phyloP scores from a whole-genome alignment of 2,797 vertebrate genomes.

The Falco novaeseelandiae region DNA sequence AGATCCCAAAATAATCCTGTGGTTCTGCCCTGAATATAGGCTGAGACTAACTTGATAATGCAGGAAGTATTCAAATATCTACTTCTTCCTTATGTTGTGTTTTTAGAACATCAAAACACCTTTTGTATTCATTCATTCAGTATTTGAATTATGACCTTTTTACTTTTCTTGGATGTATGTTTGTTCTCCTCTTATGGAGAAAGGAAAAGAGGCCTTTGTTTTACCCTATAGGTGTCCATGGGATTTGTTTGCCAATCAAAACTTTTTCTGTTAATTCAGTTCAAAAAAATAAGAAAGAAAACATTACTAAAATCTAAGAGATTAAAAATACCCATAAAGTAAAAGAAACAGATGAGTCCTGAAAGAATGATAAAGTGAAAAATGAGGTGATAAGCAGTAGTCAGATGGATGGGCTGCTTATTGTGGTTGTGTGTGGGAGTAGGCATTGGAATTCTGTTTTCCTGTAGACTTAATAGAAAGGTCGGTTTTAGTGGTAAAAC shows the following conservation, averaged over 20 bases:
- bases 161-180: neutral
- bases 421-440: neutral
- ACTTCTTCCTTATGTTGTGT: neutral
- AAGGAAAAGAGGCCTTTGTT: neutral
- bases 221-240: neutral
- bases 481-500: neutral
- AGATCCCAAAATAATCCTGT: neutral
- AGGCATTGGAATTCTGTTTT: neutral
- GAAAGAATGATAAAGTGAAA: neutral
- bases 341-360: neutral
- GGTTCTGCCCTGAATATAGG: neutral
- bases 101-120: rapidly evolving
- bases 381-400: neutral
- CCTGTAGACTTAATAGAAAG: neutral
- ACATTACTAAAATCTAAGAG: neutral
- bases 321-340: neutral
- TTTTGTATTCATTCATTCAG: neutral
- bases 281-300: neutral
- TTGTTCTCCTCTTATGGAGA: neutral
- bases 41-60: neutral
- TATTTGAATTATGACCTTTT: neutral
- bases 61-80: neutral
- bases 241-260: neutral
- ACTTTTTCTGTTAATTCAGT: neutral
- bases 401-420: neutral